Percentiles rank a stretch among this genome's conserved stretches.
Evolutionary conservation across 2,797 vertebrate species (phyloP).

Genomic region (Etheostoma nigrum): DNA sequence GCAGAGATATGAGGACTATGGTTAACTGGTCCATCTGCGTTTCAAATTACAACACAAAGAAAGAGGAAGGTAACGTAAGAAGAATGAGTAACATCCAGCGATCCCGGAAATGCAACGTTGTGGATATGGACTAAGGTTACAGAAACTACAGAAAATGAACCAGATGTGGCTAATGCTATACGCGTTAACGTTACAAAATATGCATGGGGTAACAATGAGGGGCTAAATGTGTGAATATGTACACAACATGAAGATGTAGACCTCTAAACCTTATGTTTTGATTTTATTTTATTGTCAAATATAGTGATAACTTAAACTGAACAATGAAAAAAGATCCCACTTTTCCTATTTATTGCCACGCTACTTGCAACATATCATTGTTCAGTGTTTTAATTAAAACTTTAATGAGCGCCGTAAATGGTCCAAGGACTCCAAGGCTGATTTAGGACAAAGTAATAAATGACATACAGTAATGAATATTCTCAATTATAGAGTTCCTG

Average conservation of each 20-base stretch:
- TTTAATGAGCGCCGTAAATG: conserved; percentile 55
- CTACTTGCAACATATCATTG: conserved; percentile 35
- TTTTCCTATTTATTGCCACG: neutral
- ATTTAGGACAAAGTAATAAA: conserved; percentile 70
- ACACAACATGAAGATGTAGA: neutral
- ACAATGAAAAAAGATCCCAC: neutral
- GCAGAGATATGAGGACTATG: too few species aligned
- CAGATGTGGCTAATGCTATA: too few species aligned
- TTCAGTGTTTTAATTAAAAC: conserved; percentile 64
- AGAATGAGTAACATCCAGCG: too few species aligned
- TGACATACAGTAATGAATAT: conserved; percentile 66
- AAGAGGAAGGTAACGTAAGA: too few species aligned
- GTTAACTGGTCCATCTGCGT: too few species aligned
- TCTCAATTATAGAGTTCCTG: conserved; percentile 62
- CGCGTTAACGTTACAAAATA: too few species aligned
- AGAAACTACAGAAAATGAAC: too few species aligned
- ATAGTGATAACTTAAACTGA: neutral
- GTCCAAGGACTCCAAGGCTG: conserved; percentile 51
- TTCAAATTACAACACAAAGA: too few species aligned
- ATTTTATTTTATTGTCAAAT: neutral
- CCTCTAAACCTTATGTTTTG: neutral
- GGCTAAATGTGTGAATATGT: neutral
- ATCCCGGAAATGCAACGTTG: too few species aligned
- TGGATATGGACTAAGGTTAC: too few species aligned
- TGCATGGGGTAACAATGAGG: neutral